Percentiles rank a stretch among this genome's conserved stretches.
phyloP scores from a whole-genome alignment of 2,113 vertebrate species.

The Semnornis frantzii region DNA sequence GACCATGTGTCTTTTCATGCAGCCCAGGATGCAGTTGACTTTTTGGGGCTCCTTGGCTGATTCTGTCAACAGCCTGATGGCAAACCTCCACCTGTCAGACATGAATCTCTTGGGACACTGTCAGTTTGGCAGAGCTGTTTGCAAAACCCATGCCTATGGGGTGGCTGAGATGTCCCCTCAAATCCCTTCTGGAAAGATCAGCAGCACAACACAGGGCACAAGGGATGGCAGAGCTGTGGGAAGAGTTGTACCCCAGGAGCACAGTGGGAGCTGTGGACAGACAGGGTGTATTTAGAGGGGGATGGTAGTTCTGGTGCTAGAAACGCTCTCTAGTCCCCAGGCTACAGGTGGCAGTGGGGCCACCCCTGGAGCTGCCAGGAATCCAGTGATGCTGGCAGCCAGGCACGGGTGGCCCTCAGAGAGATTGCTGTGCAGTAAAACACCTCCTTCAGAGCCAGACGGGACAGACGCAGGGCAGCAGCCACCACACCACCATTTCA shows the following conservation, averaged over 20 bases:
- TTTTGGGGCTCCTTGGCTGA: fast-evolving
- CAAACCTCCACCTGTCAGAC: not conserved
- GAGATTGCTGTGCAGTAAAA: not conserved
- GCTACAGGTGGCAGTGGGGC: not conserved
- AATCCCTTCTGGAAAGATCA: not conserved
- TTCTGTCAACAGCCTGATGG: not conserved
- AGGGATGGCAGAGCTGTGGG: fast-evolving
- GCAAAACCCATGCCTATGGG: not conserved
- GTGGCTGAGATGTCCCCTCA: not conserved
- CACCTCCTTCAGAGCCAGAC: not conserved
- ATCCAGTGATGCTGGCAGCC: not conserved
- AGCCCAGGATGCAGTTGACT: no score
- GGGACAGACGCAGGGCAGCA: not conserved
- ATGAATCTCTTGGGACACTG: fast-evolving
- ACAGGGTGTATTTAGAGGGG: not conserved
- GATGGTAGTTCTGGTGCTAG: not conserved
- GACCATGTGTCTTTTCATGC: no score
- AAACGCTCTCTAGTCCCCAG: not conserved
- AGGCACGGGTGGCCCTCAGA: not conserved
- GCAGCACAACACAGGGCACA: fast-evolving
- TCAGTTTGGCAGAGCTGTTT: not conserved
- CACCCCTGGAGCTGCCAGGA: not conserved
- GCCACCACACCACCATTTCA: fast-evolving
- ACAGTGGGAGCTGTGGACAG: fast-evolving
- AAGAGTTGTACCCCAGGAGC: not conserved